phyloP scores from a whole-genome alignment of 2,797 vertebrate species.

The Eulemur mongoz region DNA sequence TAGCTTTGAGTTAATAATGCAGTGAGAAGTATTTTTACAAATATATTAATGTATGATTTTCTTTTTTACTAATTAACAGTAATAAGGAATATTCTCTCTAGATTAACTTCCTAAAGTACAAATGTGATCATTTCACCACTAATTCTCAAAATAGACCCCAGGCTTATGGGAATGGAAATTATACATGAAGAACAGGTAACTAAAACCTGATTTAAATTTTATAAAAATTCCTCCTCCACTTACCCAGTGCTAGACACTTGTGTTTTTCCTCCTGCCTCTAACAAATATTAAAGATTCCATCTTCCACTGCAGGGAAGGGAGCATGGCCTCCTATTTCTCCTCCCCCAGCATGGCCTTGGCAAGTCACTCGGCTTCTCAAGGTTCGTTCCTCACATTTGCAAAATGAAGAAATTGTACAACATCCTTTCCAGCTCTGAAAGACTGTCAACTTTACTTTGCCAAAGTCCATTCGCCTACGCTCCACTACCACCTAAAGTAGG shows the following conservation, averaged over 20 bases:
- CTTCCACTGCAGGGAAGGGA: background rate
- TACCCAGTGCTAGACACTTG: background rate
- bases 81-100: background rate
- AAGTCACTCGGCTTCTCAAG: background rate
- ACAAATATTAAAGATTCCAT: background rate
- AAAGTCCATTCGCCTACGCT: background rate
- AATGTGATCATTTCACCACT: constrained; percentile 44
- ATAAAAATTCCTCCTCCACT: background rate
- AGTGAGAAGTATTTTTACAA: background rate
- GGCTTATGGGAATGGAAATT: background rate
- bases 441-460: background rate
- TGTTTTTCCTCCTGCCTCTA: background rate
- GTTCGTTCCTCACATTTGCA: background rate
- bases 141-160: background rate
- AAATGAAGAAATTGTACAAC: constrained; percentile 17
- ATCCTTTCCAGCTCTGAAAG: background rate
- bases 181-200: background rate
- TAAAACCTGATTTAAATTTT: background rate
- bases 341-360: background rate
- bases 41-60: background rate
- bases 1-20: background rate
- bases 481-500: background rate
- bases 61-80: background rate
- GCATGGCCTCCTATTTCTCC: background rate
- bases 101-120: background rate